phyloP scores from a whole-genome alignment of 1,140 invertebrate genomes.

The Drosophila murphyi region DNA sequence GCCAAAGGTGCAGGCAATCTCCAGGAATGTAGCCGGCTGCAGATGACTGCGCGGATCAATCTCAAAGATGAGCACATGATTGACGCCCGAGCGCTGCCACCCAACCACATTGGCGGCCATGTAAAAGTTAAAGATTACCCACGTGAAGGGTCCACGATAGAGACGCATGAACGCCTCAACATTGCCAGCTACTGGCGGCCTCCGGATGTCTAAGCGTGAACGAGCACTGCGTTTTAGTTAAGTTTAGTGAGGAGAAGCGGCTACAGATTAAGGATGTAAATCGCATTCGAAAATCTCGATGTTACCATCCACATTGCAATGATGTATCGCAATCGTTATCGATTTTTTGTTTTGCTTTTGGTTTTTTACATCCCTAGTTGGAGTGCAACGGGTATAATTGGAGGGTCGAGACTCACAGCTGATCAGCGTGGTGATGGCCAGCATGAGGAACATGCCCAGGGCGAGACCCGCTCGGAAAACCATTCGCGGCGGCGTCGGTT shows the following conservation, averaged over 20 bases:
- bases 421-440: conserved; percentile 84
- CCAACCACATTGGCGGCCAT: conserved; percentile 90
- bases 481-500: conserved; percentile 87
- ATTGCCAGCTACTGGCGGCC: conserved; percentile 35
- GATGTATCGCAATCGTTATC: background rate
- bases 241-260: background rate
- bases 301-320: background rate
- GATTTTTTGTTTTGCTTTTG: background rate
- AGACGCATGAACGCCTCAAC: conserved; percentile 78
- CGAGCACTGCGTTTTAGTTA: conserved; percentile 12
- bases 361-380: background rate
- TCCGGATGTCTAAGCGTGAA: conserved; percentile 69
- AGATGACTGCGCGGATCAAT: conserved; percentile 90
- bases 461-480: conserved; percentile 88
- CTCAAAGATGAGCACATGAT: conserved; percentile 93
- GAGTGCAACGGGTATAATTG: background rate
- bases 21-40: conserved; percentile 89
- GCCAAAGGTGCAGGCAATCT: conserved; percentile 89
- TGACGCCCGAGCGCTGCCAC: conserved; percentile 90
- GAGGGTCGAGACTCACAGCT: conserved; percentile 50
- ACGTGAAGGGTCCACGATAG: conserved; percentile 89
- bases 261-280: conserved; percentile 3
- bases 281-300: background rate
- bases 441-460: conserved; percentile 87
- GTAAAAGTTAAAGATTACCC: conserved; percentile 89